Evolutionary conservation across 35 echinoderm and acorn worm genomes (phyloP).

Genomic region (Acanthaster planci): DNA sequence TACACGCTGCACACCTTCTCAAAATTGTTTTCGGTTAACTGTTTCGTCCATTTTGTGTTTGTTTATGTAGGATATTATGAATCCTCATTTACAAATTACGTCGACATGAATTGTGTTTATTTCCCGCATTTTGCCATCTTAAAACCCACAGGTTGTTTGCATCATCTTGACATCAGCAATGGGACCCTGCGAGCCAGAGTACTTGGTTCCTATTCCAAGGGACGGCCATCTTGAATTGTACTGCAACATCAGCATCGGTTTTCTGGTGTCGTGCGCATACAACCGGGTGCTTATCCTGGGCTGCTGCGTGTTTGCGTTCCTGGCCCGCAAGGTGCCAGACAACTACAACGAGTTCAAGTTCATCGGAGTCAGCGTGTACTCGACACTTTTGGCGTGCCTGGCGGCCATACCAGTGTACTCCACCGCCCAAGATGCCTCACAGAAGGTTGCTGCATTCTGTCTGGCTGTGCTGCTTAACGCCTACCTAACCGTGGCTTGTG

Average conservation of each 20-base stretch:
- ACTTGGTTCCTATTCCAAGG: too few species aligned
- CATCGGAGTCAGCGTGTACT: conserved; percentile 68
- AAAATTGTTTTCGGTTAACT: too few species aligned
- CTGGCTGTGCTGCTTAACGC: conserved; percentile 4
- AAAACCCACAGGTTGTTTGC: too few species aligned
- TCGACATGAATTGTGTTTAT: too few species aligned
- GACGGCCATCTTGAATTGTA: conserved; percentile 2
- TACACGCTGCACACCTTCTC: too few species aligned
- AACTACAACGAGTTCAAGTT: conserved; percentile 76
- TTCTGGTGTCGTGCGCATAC: neutral
- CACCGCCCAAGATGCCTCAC: neutral
- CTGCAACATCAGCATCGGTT: neutral
- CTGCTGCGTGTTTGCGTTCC: conserved; percentile 57
- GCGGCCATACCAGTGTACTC: conserved; percentile 36
- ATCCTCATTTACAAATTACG: too few species aligned
- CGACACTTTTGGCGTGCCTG: conserved; percentile 45
- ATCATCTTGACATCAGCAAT: too few species aligned
- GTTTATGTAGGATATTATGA: too few species aligned
- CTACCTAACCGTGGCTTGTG: neutral
- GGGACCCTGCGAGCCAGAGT: too few species aligned
- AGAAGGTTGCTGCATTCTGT: neutral
- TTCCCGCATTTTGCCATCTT: too few species aligned
- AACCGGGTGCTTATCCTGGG: conserved; percentile 39
- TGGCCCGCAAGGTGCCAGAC: conserved; percentile 48
- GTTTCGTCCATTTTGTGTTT: too few species aligned